Percentiles rank a stretch among this genome's conserved stretches.
phyloP scores from a whole-genome alignment of 2,797 vertebrate species.

The Euthynnus affinis region DNA sequence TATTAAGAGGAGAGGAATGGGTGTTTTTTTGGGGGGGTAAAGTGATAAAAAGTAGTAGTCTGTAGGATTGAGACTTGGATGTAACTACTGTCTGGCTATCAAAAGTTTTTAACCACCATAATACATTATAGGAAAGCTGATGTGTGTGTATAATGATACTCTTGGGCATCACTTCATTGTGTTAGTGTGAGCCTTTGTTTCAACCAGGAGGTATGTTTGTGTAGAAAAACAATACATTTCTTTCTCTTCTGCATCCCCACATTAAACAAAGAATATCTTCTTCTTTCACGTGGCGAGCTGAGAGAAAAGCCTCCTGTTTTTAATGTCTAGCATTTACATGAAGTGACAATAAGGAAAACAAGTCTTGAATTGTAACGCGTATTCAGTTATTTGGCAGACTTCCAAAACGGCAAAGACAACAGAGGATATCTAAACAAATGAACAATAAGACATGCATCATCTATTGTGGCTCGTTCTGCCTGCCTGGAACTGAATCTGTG shows the following conservation, averaged over 20 bases:
- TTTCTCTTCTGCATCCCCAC: constrained; percentile 38
- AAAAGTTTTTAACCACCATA: neutral
- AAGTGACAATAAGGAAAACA: constrained; percentile 62
- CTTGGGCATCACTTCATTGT: constrained; percentile 24
- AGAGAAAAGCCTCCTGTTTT: constrained; percentile 40
- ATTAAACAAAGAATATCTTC: constrained; percentile 61
- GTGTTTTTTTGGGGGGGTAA: neutral
- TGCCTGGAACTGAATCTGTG: constrained; percentile 52
- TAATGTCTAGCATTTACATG: constrained; percentile 45
- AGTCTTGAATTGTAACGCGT: constrained; percentile 43
- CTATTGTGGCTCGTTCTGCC: constrained; percentile 68
- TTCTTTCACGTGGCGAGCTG: constrained; percentile 48
- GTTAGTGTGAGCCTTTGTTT: constrained; percentile 18
- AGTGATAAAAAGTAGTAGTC: neutral
- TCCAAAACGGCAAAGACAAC: constrained; percentile 67
- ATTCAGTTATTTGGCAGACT: constrained; percentile 70
- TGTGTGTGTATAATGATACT: constrained; percentile 24
- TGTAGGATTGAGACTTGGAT: neutral
- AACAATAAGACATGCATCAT: constrained; percentile 84
- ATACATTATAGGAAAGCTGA: neutral
- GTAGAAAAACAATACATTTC: constrained; percentile 48
- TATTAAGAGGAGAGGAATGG: neutral
- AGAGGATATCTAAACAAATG: constrained; percentile 63
- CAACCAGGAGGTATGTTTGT: constrained; percentile 30
- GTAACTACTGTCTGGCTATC: neutral